phyloP scores from a whole-genome alignment of 2,888 invertebrate species.

The Lycocerus yunnanus region DNA sequence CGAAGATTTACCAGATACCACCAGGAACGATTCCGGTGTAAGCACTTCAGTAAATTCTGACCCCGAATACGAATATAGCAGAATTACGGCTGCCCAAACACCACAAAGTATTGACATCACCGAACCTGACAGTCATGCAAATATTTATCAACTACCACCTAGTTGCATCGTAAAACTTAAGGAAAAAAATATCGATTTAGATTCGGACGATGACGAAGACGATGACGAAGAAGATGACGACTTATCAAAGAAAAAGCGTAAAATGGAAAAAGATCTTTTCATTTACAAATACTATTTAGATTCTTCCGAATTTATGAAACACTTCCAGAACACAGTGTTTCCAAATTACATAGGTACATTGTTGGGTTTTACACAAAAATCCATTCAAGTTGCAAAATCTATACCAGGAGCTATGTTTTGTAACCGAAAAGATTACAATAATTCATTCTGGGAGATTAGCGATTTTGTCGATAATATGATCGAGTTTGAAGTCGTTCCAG shows the following conservation, averaged over 20 bases:
- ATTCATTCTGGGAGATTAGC: slow-evolving; percentile 20
- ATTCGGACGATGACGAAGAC: slow-evolving; percentile 54
- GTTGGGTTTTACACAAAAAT: slow-evolving; percentile 62
- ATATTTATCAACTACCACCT: slow-evolving; percentile 59
- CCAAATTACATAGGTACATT: slow-evolving; percentile 63
- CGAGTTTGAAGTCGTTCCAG: slow-evolving; percentile 71
- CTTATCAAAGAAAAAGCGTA: not conserved
- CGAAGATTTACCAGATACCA: not conserved
- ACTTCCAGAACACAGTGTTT: slow-evolving; percentile 68
- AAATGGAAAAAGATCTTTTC: slow-evolving; percentile 14
- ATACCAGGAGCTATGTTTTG: slow-evolving; percentile 73
- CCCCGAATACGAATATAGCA: slow-evolving; percentile 64
- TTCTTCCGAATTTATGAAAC: slow-evolving; percentile 69
- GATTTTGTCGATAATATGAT: slow-evolving; percentile 50
- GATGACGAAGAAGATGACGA: slow-evolving; percentile 20
- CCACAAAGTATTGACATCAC: slow-evolving; percentile 61
- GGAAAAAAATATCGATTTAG: slow-evolving; percentile 47
- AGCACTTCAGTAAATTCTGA: slow-evolving; percentile 41
- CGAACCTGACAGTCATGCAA: slow-evolving; percentile 51
- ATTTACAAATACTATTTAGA: slow-evolving; percentile 60
- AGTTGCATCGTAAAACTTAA: slow-evolving; percentile 59
- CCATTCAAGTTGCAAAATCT: slow-evolving; percentile 62
- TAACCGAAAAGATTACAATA: slow-evolving; percentile 51
- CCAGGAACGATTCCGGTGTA: slow-evolving; percentile 14
- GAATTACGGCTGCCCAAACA: slow-evolving; percentile 64